Conservation (phyloP, 2,888 invertebrate species). For the Plagodis pulveraria region DNA sequence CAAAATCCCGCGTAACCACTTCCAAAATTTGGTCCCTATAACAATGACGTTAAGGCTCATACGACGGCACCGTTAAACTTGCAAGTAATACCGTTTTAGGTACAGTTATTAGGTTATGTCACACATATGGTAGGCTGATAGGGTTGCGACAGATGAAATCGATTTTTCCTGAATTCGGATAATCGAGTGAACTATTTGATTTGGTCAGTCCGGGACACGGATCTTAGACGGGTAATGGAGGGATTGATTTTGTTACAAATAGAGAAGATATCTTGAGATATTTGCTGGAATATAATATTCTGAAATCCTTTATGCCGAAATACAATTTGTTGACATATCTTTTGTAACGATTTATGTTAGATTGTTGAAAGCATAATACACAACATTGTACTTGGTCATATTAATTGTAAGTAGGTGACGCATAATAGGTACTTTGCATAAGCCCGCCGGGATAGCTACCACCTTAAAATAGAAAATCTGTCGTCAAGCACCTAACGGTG, state of each 20-base stretch:
- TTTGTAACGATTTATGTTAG: too few species aligned
- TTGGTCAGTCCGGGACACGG: constrained; percentile 24
- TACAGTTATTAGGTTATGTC: constrained; percentile 34
- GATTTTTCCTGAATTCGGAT: constrained; percentile 32
- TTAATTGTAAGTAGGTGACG: too few species aligned
- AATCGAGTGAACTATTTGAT: constrained; percentile 38
- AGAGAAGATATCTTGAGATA: background rate
- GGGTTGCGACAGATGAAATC: constrained; percentile 35
- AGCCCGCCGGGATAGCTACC: too few species aligned
- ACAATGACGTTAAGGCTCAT: constrained; percentile 8
- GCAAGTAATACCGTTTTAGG: constrained; percentile 25
- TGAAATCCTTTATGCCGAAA: too few species aligned
- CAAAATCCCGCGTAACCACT: background rate
- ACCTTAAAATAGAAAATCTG: too few species aligned
- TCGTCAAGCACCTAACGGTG: too few species aligned
- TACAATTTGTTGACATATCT: too few species aligned
- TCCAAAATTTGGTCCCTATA: constrained; percentile 19
- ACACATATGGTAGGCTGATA: constrained; percentile 32
- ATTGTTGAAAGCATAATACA: too few species aligned
- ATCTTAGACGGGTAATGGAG: constrained; percentile 18
- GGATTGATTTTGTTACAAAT: constrained; percentile 23
- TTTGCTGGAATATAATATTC: background rate
- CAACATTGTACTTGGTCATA: too few species aligned
- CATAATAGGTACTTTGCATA: too few species aligned
- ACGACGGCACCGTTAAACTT: constrained; percentile 11